Percentiles rank a stretch among this genome's conserved stretches.
phyloP scores from a whole-genome alignment of 1,140 invertebrate species.

The Heliconius eleuchia region DNA sequence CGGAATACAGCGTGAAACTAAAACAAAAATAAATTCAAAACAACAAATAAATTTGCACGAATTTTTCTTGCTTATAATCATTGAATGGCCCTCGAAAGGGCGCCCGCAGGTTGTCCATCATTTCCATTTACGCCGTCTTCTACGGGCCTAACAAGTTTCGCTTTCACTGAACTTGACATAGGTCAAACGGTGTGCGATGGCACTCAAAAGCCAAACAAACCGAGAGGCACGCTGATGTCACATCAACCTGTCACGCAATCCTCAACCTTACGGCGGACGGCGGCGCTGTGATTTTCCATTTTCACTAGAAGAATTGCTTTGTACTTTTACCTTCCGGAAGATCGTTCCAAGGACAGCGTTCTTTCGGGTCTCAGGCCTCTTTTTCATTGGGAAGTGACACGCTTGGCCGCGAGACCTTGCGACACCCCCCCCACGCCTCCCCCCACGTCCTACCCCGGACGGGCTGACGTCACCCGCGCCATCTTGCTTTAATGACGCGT shows the following conservation, averaged over 20 bases:
- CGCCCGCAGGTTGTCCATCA: constrained; percentile 6
- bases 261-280: constrained; percentile 34
- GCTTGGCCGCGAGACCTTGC: constrained; percentile 70
- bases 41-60: no score
- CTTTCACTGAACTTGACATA: constrained; percentile 73
- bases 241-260: constrained; percentile 41
- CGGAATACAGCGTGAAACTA: no score
- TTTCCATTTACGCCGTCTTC: constrained; percentile 17
- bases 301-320: constrained; percentile 38
- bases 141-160: constrained; percentile 52
- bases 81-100: constrained; percentile 6
- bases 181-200: constrained; percentile 54
- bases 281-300: constrained; percentile 28
- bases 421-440: constrained; percentile 46
- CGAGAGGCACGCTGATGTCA: constrained; percentile 44
- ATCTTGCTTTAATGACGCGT: constrained; percentile 74
- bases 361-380: constrained; percentile 69
- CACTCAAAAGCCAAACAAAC: constrained; percentile 53
- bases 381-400: constrained; percentile 78
- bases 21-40: no score
- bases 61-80: background rate
- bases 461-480: constrained; percentile 75
- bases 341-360: constrained; percentile 69
- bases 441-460: constrained; percentile 32
- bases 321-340: constrained; percentile 63